Evolutionary conservation across 2,113 vertebrate species (phyloP), one percentile per base, ranked within the genome.

Genomic region (Sprattus sprattus): DNA sequence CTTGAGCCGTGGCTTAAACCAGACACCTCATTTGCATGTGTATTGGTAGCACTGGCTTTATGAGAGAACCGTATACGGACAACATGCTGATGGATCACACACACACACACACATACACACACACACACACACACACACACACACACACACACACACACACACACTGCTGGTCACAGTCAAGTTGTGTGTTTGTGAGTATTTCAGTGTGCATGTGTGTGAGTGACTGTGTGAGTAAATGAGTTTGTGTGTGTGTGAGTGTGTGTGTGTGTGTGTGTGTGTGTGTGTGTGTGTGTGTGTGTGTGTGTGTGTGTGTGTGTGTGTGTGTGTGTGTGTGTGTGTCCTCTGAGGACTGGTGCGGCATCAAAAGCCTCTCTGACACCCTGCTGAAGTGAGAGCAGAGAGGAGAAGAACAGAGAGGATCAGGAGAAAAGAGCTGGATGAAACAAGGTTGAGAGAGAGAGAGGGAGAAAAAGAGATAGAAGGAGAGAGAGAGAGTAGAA

Each of bases 291-390:
- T 60, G 18, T n/a, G 18, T 60, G 18, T n/a, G 18, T 60, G 18
- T n/a, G 18, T 60, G 54, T 60, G 54, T 60, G 54, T 60, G 54
- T 49, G 47, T 49, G 47, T 49, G 47, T 49, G 47, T 22, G 45
- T 52, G 81, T 82, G 44, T 85, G 44, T 45, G 57, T 81, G 9
- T 85, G 88, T 81, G 88, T 87, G 89, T 60, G 81, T 83, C 82
- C 64, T 57, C 67, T 84, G 28, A 7, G 32, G 13, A 49, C 47
- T 49, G 47, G 13, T 49, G 9, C 7, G 11, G 47, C 47, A 49
- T 49, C 47, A 49, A 49, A 49, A 49, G 47, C 13, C 47, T 47
- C 46, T 47, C 46, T 47, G 46, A 47, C 6, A 47, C 46, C 46
- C 6, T 47, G 10, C 46, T 47, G 10, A 47, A 47, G 46, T 39